phyloP scores from a whole-genome alignment of 2,113 vertebrate species.

The Lampris incognitus region DNA sequence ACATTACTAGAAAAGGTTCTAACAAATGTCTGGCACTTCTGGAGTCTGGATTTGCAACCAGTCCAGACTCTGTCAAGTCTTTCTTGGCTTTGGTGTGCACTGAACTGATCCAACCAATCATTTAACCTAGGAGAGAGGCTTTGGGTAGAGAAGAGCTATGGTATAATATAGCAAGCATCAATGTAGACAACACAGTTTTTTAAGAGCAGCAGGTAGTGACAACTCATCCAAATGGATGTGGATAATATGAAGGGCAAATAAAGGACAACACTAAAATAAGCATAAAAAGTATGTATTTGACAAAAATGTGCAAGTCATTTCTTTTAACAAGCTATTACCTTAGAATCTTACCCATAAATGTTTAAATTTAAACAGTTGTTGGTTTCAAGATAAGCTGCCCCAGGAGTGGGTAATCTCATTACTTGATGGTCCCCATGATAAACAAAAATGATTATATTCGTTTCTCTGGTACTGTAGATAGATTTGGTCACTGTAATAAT shows the following conservation, averaged over 20 bases:
- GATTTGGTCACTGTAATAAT: background rate
- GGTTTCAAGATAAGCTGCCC: constrained; percentile 21
- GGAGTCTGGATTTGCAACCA: too few relatives aligned
- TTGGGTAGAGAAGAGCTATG: constrained; percentile 6
- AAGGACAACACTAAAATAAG: background rate
- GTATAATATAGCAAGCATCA: background rate
- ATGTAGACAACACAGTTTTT: constrained; percentile 18
- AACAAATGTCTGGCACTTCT: background rate
- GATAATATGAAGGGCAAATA: constrained; percentile 4
- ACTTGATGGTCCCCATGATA: background rate
- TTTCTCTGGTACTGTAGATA: constrained; percentile 16
- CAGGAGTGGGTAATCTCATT: background rate
- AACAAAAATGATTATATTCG: constrained; percentile 1
- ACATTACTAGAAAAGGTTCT: background rate
- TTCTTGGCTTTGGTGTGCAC: background rate
- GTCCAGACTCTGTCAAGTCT: background rate
- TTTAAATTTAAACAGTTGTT: constrained; percentile 25
- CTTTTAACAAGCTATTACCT: constrained; percentile 7
- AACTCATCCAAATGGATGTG: constrained; percentile 2
- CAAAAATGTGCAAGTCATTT: background rate
- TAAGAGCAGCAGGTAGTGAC: background rate
- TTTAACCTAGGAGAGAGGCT: constrained; percentile 19
- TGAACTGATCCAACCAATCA: constrained; percentile 5
- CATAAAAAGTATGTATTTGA: background rate
- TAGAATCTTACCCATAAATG: background rate